Evolutionary conservation across 1,140 invertebrate genomes (phyloP).

Genomic region (Drosophila mayri): DNA sequence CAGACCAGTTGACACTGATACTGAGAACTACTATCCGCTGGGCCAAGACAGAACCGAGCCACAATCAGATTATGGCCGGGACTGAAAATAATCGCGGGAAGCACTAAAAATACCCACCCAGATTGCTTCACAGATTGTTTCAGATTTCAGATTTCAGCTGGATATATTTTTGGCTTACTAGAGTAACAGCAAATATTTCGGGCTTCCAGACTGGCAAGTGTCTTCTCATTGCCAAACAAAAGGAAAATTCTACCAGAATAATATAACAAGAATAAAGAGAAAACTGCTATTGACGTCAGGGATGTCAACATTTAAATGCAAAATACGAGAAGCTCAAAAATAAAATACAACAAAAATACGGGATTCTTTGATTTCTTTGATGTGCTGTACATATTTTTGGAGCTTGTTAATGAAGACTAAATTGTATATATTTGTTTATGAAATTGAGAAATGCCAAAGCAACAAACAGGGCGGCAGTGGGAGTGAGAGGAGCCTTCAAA

Average conservation of each 20-base stretch:
- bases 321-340: slow-evolving; percentile 50
- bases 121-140: slow-evolving; percentile 24
- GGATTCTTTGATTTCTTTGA: slow-evolving; percentile 52
- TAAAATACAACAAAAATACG: slow-evolving; percentile 21
- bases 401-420: slow-evolving; percentile 56
- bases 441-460: slow-evolving; percentile 39
- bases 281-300: slow-evolving; percentile 67
- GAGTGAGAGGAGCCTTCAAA: slow-evolving; percentile 7
- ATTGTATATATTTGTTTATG: slow-evolving; percentile 53
- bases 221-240: slow-evolving; percentile 23
- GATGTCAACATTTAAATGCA: slow-evolving; percentile 51
- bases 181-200: slow-evolving; percentile 11
- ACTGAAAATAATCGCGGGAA: slow-evolving; percentile 3
- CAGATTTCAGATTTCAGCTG: slow-evolving; percentile 7
- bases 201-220: slow-evolving; percentile 26
- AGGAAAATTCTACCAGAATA: slow-evolving; percentile 9
- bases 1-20: slow-evolving; percentile 24
- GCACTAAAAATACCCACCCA: slow-evolving; percentile 18
- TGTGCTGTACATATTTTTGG: slow-evolving; percentile 36
- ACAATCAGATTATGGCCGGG: slow-evolving; percentile 23
- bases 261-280: slow-evolving; percentile 13
- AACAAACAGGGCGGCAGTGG: background rate
- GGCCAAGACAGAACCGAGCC: too few species aligned
- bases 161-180: slow-evolving; percentile 28
- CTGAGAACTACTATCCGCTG: slow-evolving; percentile 1